phyloP scores from a whole-genome alignment of 2,888 invertebrate genomes.

The Neelides folsomi region DNA sequence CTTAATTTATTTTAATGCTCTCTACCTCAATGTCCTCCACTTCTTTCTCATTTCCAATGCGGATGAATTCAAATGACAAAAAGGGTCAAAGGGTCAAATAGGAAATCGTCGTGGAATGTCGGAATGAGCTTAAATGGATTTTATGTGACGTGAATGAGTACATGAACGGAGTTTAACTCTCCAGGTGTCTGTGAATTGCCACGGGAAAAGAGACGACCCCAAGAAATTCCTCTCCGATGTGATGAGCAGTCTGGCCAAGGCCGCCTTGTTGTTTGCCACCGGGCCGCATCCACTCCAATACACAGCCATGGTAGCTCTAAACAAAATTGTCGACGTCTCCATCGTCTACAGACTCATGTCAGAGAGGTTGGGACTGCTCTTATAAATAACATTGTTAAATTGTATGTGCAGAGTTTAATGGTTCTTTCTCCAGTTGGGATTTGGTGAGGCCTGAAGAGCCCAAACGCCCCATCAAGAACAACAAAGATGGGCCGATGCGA shows the following conservation, averaged over 20 bases:
- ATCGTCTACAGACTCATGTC: constrained; percentile 37
- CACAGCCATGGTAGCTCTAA: constrained; percentile 47
- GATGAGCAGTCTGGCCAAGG: constrained; percentile 44
- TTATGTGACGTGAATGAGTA: no score
- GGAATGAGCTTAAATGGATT: no score
- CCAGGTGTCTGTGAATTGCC: constrained; percentile 31
- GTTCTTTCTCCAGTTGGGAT: background rate
- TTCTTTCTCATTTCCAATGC: no score
- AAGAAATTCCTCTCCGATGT: constrained; percentile 37
- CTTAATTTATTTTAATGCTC: no score
- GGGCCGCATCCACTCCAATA: constrained; percentile 49
- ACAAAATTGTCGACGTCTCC: constrained; percentile 46
- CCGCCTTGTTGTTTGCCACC: constrained; percentile 44
- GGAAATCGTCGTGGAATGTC: no score
- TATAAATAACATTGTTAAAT: background rate
- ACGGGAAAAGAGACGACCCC: constrained; percentile 27
- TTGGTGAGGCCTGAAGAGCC: constrained; percentile 3
- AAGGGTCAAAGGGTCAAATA: no score
- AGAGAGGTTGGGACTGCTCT: constrained; percentile 25
- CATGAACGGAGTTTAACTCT: background rate
- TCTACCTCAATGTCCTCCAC: no score
- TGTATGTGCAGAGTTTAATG: constrained; percentile 4
- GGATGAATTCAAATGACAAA: no score
- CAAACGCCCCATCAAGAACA: constrained; percentile 8
- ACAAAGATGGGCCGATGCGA: background rate